Conservation (phyloP, 2,888 invertebrate species). For the Aleiodes alternator region DNA sequence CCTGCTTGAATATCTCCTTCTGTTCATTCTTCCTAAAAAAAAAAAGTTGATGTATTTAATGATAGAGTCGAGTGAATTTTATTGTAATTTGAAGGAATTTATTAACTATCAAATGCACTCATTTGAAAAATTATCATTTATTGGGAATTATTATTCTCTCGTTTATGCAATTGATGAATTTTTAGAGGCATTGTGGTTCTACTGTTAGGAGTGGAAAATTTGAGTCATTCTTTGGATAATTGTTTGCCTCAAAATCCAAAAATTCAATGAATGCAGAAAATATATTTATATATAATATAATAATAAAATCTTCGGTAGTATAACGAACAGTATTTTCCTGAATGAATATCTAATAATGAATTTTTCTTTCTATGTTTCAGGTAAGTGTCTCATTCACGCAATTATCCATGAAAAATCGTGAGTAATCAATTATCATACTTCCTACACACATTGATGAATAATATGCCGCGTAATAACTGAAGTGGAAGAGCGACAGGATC, state of each 20-base stretch:
- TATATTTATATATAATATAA: too few relatives aligned
- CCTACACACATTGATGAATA: conserved; percentile 41
- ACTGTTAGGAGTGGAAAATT: too few relatives aligned
- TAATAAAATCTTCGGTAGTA: too few relatives aligned
- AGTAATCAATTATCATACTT: conserved; percentile 49
- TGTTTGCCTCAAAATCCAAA: too few relatives aligned
- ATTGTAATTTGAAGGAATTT: conserved; percentile 59
- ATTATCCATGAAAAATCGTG: conserved; percentile 48
- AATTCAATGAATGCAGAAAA: too few relatives aligned
- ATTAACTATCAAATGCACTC: conserved; percentile 54
- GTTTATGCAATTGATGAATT: too few relatives aligned
- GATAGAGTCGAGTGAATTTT: conserved; percentile 59
- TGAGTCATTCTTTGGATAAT: too few relatives aligned
- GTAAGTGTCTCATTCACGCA: conserved; percentile 58
- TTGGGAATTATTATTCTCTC: conserved; percentile 2
- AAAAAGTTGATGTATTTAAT: conserved; percentile 22
- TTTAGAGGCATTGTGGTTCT: too few relatives aligned
- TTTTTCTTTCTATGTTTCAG: conserved; percentile 62
- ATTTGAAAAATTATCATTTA: conserved; percentile 27
- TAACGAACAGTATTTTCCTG: too few relatives aligned
- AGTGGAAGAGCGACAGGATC: conserved; percentile 55
- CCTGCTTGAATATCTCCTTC: conserved; percentile 34
- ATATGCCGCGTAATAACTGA: conserved; percentile 39
- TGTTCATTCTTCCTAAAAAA: conserved; percentile 4
- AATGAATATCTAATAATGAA: too few relatives aligned